Percentiles rank a stretch among this genome's conserved stretches.
phyloP scores from a whole-genome alignment of 2,888 invertebrate genomes.

The Stenurella melanura region DNA sequence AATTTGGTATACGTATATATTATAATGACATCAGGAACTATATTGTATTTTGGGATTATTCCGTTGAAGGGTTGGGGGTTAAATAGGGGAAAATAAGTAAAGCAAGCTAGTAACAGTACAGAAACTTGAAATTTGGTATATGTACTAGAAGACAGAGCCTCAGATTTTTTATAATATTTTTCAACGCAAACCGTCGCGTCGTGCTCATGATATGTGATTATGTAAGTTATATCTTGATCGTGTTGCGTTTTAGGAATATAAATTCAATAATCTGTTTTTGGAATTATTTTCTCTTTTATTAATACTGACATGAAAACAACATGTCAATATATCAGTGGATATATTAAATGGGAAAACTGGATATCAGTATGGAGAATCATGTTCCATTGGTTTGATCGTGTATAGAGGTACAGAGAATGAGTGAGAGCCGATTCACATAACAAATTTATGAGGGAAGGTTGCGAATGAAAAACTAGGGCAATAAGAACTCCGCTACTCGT shows the following conservation, averaged over 20 bases:
- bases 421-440: not conserved
- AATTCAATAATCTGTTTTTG: not conserved
- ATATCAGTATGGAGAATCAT: not conserved
- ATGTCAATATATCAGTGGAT: not conserved
- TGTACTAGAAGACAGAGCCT: no score
- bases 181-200: no score
- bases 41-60: no score
- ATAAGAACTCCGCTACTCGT: not conserved
- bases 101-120: no score
- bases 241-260: not conserved
- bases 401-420: not conserved
- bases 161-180: no score
- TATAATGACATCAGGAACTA: no score
- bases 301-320: not conserved
- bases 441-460: slow-evolving; percentile 1
- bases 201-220: no score
- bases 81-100: no score
- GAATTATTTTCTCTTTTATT: not conserved
- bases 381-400: not conserved
- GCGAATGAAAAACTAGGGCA: slow-evolving; percentile 4
- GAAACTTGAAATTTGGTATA: no score
- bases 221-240: not conserved
- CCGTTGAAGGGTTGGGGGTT: no score
- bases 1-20: no score
- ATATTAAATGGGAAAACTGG: not conserved